phyloP scores from a whole-genome alignment of 1,140 invertebrate species.

The Oryzaephilus surinamensis region DNA sequence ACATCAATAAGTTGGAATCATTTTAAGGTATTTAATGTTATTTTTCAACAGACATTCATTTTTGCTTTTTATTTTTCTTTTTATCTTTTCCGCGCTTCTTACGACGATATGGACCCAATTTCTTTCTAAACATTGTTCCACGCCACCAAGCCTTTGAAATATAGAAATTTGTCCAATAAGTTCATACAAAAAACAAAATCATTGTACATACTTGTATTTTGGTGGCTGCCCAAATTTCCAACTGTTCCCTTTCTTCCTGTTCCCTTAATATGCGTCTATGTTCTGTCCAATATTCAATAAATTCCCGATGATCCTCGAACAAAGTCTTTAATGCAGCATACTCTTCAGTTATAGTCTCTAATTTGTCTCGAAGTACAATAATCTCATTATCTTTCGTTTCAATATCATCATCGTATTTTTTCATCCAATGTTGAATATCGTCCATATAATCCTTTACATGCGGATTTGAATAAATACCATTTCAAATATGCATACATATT shows the following conservation, averaged over 20 bases:
- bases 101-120: constrained; percentile 4
- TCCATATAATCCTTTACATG: constrained; percentile 6
- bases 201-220: constrained; percentile 7
- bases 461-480: not conserved
- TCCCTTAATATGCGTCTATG: not conserved
- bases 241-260: not conserved
- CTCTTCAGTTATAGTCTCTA: not conserved
- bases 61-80: not conserved
- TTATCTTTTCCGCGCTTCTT: not conserved
- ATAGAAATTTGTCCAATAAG: too few species aligned
- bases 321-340: not conserved
- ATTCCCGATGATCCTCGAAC: not conserved
- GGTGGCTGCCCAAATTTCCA: constrained; percentile 3
- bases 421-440: constrained; percentile 9
- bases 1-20: too few species aligned
- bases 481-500: not conserved
- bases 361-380: not conserved
- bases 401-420: constrained; percentile 6
- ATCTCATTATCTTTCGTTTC: constrained; percentile 5
- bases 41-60: too few species aligned
- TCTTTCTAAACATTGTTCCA: constrained; percentile 2
- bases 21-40: too few species aligned
- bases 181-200: not conserved
- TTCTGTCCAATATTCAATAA: constrained; percentile 1
- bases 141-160: constrained; percentile 9